Evolutionary conservation across 2,888 invertebrate species (phyloP), one percentile per base, ranked within the genome.

Genomic region (Arge pagana): DNA sequence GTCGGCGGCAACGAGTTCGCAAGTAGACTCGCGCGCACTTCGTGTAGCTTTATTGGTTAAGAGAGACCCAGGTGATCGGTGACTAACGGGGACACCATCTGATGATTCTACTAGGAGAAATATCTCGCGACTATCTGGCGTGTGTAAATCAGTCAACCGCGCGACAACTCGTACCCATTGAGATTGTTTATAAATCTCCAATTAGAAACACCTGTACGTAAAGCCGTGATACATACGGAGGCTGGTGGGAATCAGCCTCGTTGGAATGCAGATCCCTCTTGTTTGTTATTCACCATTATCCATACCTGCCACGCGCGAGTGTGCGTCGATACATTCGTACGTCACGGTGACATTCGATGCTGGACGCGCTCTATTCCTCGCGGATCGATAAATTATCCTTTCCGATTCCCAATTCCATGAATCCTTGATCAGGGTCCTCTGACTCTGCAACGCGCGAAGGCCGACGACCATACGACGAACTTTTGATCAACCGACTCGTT

Each of bases 161-260:
- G 45, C 31, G 45, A 45, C 45, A 45, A 45, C 21, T 45, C 24
- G 15, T 30, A 26, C 2, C 33, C 8, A 21, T 15, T 13, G 33
- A 62, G 63, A 67, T 68, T 61, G 63, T 64, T 68, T 74, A 73
- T 73, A 72, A 71, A 73, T 73, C 69, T 71, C 68, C 74, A 73
- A 74, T 74, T 73, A 74, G 68, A 70, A 67, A 72, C 74, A 72
- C 72, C 72, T 73, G 74, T 71, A 62, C 59, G 61, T 8, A 8
- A 15, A 4, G 36, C 36, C 10, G 36, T 11, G 7, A 13, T 31
- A 31, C 21, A 8, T 19, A 6, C 39, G 23, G 21, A n/a, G 10
- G 11, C 19, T 33, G 45, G 45, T 45, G 45, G 45, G 45, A 45
- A 26, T 45, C 31, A 23, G 45, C 19, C 15, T 21, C 16, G 23